phyloP scores from a whole-genome alignment of 2,888 invertebrate genomes.

The Microplitis manilae region DNA sequence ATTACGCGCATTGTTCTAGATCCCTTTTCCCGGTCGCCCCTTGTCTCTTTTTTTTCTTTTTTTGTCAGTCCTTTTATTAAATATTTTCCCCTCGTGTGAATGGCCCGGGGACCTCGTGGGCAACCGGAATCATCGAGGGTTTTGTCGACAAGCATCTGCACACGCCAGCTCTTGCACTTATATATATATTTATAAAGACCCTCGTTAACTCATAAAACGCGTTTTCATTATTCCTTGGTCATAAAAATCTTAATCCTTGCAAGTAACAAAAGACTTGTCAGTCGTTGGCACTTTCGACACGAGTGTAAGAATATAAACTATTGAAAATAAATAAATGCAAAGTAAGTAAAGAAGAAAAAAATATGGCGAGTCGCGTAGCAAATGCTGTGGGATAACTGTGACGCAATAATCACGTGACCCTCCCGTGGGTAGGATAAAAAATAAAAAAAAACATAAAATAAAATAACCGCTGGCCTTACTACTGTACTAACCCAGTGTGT shows the following conservation, averaged over 20 bases:
- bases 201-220: not conserved
- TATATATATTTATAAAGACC: too few relatives aligned
- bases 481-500: slow-evolving; percentile 64
- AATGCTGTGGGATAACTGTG: slow-evolving; percentile 67
- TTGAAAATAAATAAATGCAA: not conserved
- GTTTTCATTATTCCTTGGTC: not conserved
- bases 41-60: not conserved
- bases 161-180: not conserved
- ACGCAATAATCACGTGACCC: slow-evolving; percentile 71
- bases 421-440: slow-evolving; percentile 58
- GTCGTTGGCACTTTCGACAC: too few relatives aligned
- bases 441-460: not conserved
- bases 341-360: slow-evolving; percentile 10
- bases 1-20: not conserved
- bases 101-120: slow-evolving; percentile 17
- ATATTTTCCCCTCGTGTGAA: slow-evolving; percentile 6
- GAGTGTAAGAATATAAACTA: not conserved
- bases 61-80: not conserved
- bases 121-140: slow-evolving; percentile 20
- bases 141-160: slow-evolving; percentile 23
- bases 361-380: slow-evolving; percentile 50
- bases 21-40: not conserved
- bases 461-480: not conserved
- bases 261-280: not conserved
- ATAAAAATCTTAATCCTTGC: not conserved